These are phyloP conservation scores for Dascillus cervinus DNA, from an alignment of 2,888 invertebrate genomes.

Conservation along the genomic window DNA sequence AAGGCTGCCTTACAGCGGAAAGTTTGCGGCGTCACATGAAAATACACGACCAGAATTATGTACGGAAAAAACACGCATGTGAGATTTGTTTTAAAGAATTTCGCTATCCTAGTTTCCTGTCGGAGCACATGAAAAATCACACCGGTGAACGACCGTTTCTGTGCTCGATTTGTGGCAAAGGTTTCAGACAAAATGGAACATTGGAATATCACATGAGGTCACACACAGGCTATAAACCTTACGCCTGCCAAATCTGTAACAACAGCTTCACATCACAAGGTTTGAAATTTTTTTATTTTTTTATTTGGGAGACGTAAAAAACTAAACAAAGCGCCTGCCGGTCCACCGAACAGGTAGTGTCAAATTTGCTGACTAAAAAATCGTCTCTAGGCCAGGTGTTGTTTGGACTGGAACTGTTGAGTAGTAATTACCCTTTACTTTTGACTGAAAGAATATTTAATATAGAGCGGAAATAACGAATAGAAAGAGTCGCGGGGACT, in stretches of 20 bases:
- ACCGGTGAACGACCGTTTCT: constrained; percentile 38
- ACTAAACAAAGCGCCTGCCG: too few species aligned
- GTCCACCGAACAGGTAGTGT: too few species aligned
- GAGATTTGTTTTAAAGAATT: constrained; percentile 31
- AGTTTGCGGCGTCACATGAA: constrained; percentile 34
- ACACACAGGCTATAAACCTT: constrained; percentile 25
- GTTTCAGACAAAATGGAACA: constrained; percentile 33
- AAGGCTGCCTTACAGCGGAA: constrained; percentile 36
- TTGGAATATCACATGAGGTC: constrained; percentile 23
- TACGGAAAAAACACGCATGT: constrained; percentile 31
- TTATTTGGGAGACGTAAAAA: too few species aligned
- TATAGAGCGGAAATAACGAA: too few species aligned
- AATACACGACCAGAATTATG: constrained; percentile 32
- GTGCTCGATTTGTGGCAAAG: constrained; percentile 36
- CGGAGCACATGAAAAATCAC: constrained; percentile 38
- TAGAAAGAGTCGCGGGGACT: too few species aligned
- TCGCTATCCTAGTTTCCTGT: constrained; percentile 30
- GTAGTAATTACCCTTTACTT: too few species aligned
- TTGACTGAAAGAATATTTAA: too few species aligned
- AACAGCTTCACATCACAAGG: constrained; percentile 20
- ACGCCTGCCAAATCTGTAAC: constrained; percentile 21
- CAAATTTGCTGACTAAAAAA: too few species aligned
- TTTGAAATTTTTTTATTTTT: constrained; percentile 10
- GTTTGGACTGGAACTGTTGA: too few species aligned
- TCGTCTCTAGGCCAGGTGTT: too few species aligned